phyloP scores from a whole-genome alignment of 1,140 invertebrate species.

The Diprion similis region DNA sequence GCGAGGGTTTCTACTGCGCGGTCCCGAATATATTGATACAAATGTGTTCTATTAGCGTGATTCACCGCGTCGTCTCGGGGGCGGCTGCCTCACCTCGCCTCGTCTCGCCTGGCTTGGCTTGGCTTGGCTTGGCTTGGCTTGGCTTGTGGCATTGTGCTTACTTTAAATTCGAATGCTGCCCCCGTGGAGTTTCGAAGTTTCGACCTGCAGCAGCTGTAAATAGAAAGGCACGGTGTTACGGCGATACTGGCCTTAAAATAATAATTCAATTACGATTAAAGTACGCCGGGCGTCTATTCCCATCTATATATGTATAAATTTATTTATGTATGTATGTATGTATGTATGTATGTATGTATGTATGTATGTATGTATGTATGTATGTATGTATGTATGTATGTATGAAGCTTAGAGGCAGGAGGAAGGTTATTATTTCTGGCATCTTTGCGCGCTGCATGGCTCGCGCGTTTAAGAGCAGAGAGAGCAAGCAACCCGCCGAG shows the following conservation, averaged over 20 bases:
- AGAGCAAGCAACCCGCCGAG: constrained; percentile 9
- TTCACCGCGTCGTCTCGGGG: background rate
- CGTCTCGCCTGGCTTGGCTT: no score
- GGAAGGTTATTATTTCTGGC: constrained; percentile 27
- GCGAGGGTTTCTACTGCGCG: background rate
- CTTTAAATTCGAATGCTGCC: no score
- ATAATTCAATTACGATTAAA: constrained; percentile 42
- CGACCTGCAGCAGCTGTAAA: no score
- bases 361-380: background rate
- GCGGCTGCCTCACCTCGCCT: background rate
- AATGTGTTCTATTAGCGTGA: constrained; percentile 9
- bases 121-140: no score
- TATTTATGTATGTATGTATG: no score
- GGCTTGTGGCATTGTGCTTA: no score
- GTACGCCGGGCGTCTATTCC: background rate
- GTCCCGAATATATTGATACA: constrained; percentile 1
- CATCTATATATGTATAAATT: no score
- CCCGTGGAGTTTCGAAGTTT: no score
- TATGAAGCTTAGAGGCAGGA: background rate
- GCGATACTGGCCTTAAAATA: constrained; percentile 31
- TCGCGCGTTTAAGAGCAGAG: background rate
- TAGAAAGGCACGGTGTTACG: no score
- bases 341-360: background rate
- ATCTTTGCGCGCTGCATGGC: constrained; percentile 14
- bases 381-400: background rate